phyloP scores from a whole-genome alignment of 2,888 invertebrate genomes.

The Dysmachus trigonus region DNA sequence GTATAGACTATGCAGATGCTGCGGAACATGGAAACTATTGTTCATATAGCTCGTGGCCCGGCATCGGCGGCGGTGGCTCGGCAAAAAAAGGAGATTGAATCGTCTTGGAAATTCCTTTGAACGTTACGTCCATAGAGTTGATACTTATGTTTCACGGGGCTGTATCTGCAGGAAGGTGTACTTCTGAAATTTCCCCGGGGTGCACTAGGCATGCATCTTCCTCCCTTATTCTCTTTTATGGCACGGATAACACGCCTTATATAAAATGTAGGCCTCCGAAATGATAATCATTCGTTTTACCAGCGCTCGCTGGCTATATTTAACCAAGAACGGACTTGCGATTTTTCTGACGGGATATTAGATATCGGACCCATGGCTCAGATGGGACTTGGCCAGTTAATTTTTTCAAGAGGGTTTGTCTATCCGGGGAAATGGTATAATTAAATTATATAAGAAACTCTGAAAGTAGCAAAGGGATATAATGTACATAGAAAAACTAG shows the following conservation, averaged over 20 bases:
- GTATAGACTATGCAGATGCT: constrained; percentile 37
- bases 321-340: constrained; percentile 30
- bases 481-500: too few relatives aligned
- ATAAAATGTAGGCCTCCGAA: constrained; percentile 42
- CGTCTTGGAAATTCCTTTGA: constrained; percentile 42
- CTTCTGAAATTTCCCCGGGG: constrained; percentile 50
- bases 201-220: constrained; percentile 49
- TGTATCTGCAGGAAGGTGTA: constrained; percentile 43
- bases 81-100: constrained; percentile 37
- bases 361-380: constrained; percentile 25
- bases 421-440: not conserved
- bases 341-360: constrained; percentile 20
- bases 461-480: not conserved
- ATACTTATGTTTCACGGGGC: constrained; percentile 17
- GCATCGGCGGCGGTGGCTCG: not conserved
- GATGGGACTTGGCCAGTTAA: constrained; percentile 12
- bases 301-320: constrained; percentile 9
- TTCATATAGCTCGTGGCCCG: constrained; percentile 5
- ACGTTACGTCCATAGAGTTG: constrained; percentile 8
- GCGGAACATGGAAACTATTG: constrained; percentile 29
- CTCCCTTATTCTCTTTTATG: constrained; percentile 3
- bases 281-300: constrained; percentile 34
- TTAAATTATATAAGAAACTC: not conserved
- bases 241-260: constrained; percentile 33
- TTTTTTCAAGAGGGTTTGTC: not conserved